A percentile compares a stretch with the other conserved stretches of the same genome.
Evolutionary conservation across 2,888 invertebrate species (phyloP).

Genomic region (Leptinotarsa tumamoca): DNA sequence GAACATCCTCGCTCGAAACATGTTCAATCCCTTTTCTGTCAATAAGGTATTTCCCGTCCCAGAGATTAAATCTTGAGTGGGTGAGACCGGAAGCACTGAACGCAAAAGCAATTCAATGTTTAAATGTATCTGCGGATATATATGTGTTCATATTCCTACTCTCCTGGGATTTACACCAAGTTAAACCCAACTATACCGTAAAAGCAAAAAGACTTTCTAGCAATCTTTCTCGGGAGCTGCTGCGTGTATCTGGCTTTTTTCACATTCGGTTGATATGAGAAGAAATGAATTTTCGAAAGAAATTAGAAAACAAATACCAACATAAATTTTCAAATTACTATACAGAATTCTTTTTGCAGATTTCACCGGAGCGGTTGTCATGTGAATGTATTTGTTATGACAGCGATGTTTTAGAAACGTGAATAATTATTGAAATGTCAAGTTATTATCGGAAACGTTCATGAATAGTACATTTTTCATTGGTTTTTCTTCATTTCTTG

Average conservation of each 20-base stretch:
- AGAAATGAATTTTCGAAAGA: background rate
- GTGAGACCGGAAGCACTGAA: slow-evolving; percentile 1
- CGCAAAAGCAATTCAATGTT: slow-evolving; percentile 14
- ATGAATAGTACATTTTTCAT: too few species aligned
- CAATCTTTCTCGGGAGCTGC: background rate
- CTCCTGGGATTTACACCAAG: slow-evolving; percentile 14
- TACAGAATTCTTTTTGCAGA: background rate
- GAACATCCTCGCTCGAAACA: background rate
- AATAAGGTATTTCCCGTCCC: background rate
- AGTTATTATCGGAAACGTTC: too few species aligned
- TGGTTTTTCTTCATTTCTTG: too few species aligned
- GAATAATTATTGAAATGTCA: too few species aligned
- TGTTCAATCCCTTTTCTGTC: slow-evolving; percentile 7
- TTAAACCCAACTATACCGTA: slow-evolving; percentile 5
- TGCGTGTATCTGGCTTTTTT: background rate
- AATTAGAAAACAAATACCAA: too few species aligned
- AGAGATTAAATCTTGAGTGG: slow-evolving; percentile 14
- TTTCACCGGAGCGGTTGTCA: too few species aligned
- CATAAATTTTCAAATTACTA: too few species aligned
- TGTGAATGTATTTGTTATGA: too few species aligned
- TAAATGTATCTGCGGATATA: slow-evolving; percentile 14
- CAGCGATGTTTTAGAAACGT: too few species aligned
- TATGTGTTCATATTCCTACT: slow-evolving; percentile 13
- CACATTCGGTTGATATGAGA: background rate
- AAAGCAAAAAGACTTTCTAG: slow-evolving; percentile 11